Evolutionary conservation across 2,113 vertebrate genomes (phyloP).

Genomic region (Chascanopsetta lugubris): DNA sequence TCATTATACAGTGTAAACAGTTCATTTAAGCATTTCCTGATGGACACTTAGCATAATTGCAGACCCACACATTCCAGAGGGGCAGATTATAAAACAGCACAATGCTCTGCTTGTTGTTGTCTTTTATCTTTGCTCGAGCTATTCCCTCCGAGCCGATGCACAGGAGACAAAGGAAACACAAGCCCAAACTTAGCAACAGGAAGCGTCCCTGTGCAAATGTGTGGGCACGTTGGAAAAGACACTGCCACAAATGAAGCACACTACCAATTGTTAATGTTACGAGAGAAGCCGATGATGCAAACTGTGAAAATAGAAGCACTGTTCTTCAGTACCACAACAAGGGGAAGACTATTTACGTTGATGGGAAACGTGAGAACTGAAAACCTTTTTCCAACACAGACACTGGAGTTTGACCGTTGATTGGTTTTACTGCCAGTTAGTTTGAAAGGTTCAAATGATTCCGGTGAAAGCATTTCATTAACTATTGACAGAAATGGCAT

Average conservation of each 20-base stretch:
- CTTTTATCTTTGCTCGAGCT: slow-evolving; percentile 65
- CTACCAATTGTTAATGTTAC: slow-evolving; percentile 32
- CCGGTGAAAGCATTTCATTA: too few species aligned
- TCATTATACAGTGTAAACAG: slow-evolving; percentile 40
- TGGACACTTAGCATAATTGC: slow-evolving; percentile 58
- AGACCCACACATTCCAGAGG: slow-evolving; percentile 56
- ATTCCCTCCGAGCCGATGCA: slow-evolving; percentile 57
- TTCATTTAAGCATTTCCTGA: slow-evolving; percentile 39
- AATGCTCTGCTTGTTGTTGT: slow-evolving; percentile 65
- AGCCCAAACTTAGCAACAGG: slow-evolving; percentile 70
- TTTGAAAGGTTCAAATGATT: neutral
- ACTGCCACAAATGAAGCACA: slow-evolving; percentile 16
- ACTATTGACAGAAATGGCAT: too few species aligned
- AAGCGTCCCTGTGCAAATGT: slow-evolving; percentile 55
- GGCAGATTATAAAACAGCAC: slow-evolving; percentile 65
- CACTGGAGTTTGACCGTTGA: neutral
- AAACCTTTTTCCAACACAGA: neutral
- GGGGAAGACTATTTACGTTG: slow-evolving; percentile 3
- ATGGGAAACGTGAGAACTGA: neutral
- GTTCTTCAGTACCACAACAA: slow-evolving; percentile 21
- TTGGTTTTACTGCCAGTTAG: neutral
- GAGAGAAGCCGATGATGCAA: slow-evolving; percentile 29
- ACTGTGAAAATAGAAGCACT: slow-evolving; percentile 45
- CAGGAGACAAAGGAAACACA: slow-evolving; percentile 64
- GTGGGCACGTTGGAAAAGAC: slow-evolving; percentile 23